A percentile compares a stretch with the other conserved stretches of the same genome.
Conservation (phyloP, 1,140 invertebrate species). For the Trypoxylus dichotomus region DNA sequence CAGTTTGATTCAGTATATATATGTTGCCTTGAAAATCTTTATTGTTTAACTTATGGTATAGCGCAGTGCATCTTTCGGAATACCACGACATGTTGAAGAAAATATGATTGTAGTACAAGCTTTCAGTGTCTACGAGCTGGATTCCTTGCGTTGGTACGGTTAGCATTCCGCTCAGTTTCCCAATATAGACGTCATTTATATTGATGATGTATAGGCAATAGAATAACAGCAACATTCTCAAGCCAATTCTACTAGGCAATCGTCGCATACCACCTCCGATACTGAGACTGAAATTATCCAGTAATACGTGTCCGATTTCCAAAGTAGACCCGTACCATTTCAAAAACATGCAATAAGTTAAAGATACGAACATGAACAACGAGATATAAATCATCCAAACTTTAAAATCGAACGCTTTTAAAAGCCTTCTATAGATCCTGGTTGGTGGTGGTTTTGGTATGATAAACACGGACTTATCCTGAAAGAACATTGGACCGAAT, state of each 20-base stretch:
- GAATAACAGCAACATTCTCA: not conserved
- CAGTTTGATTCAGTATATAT: not conserved
- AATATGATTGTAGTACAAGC: not conserved
- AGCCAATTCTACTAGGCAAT: not conserved
- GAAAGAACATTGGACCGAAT: not conserved
- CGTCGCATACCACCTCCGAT: not conserved
- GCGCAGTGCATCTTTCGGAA: not conserved
- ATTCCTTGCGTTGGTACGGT: not conserved
- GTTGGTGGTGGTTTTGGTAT: not conserved
- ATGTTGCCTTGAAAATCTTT: not conserved
- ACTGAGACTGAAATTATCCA: not conserved
- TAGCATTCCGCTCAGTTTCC: constrained; percentile 19
- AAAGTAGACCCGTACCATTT: not conserved
- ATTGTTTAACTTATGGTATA: not conserved
- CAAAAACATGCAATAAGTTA: not conserved
- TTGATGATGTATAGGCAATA: constrained; percentile 8
- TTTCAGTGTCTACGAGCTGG: not conserved
- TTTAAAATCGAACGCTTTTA: not conserved
- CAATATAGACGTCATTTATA: not conserved
- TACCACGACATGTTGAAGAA: constrained; percentile 9
- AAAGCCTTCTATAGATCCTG: not conserved
- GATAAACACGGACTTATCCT: not conserved
- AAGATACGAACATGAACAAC: not conserved
- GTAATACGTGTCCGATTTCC: not conserved
- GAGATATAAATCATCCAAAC: not conserved